Conservation (phyloP, 2,113 vertebrate genomes). For the Vimba vimba region DNA sequence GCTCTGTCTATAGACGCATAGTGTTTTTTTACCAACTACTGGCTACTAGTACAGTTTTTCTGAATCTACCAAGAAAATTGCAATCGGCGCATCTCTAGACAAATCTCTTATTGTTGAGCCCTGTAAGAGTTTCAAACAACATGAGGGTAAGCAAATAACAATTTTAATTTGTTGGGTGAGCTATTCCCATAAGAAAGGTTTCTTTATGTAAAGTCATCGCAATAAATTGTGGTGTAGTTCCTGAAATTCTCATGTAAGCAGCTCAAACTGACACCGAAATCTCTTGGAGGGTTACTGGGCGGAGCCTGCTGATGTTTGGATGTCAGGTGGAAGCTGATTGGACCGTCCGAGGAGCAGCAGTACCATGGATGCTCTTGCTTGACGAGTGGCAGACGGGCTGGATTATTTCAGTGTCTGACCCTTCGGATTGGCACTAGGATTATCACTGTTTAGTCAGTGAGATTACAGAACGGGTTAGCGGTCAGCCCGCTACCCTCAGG, state of each 20-base stretch:
- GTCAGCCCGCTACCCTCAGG: constrained; percentile 14
- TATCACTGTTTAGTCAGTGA: constrained; percentile 67
- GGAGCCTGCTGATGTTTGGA: constrained; percentile 44
- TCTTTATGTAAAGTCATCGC: not conserved
- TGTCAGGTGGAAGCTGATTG: not conserved
- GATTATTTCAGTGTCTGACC: constrained; percentile 67
- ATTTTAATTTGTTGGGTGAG: not conserved
- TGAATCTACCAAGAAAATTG: no score
- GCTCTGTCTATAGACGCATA: no score
- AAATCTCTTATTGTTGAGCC: constrained; percentile 1
- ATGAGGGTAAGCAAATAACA: not conserved
- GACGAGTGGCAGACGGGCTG: constrained; percentile 61
- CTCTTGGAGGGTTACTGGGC: not conserved
- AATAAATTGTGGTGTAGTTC: not conserved
- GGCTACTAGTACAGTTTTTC: no score
- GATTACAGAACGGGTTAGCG: constrained; percentile 53
- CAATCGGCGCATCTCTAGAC: not conserved
- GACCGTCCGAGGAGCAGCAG: not conserved
- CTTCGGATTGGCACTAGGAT: constrained; percentile 66
- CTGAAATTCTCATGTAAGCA: constrained; percentile 12
- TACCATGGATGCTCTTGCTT: constrained; percentile 10
- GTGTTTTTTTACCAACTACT: no score
- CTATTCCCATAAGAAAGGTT: not conserved
- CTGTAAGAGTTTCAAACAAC: not conserved
- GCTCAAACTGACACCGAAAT: not conserved